These are phyloP conservation scores for Trachymyrmex septentrionalis DNA, from an alignment of 1,140 invertebrate species.

Conservation along the genomic window DNA sequence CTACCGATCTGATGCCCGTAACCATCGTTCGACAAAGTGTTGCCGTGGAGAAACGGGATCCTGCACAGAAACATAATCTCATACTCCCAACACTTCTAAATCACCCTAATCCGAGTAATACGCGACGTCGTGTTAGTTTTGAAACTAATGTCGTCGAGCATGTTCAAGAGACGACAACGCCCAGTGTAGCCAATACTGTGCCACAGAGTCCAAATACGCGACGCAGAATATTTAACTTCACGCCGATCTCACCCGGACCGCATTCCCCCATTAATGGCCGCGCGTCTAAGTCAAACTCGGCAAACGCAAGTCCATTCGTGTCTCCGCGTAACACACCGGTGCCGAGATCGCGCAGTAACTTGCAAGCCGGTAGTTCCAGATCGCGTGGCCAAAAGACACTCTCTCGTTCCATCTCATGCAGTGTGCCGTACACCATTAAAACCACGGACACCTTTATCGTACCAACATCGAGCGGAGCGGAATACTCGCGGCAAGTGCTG, in stretches of 20 bases:
- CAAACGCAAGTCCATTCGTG: slow-evolving; percentile 93
- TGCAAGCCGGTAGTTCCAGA: slow-evolving; percentile 79
- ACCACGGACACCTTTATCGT: slow-evolving; percentile 83
- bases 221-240: slow-evolving; percentile 93
- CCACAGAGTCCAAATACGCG: slow-evolving; percentile 89
- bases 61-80: slow-evolving; percentile 79
- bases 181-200: slow-evolving; percentile 84
- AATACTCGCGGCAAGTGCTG: slow-evolving; percentile 75
- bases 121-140: slow-evolving; percentile 88
- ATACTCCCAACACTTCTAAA: slow-evolving; percentile 82
- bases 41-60: slow-evolving; percentile 77
- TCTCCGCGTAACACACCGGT: slow-evolving; percentile 93
- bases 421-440: slow-evolving; percentile 79
- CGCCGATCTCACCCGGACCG: slow-evolving; percentile 92
- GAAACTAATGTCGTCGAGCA: slow-evolving; percentile 87
- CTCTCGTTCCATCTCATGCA: slow-evolving; percentile 83
- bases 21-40: slow-evolving; percentile 70
- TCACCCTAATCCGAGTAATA: slow-evolving; percentile 76
- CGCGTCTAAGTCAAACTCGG: slow-evolving; percentile 87
- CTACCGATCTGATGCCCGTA: slow-evolving; percentile 79
- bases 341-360: slow-evolving; percentile 86
- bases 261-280: slow-evolving; percentile 87
- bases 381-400: slow-evolving; percentile 79
- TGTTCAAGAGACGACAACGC: slow-evolving; percentile 68
- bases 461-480: slow-evolving; percentile 79